These are phyloP conservation scores for Alces alces DNA, from an alignment of 2,113 vertebrate genomes.

Conservation along the genomic window DNA sequence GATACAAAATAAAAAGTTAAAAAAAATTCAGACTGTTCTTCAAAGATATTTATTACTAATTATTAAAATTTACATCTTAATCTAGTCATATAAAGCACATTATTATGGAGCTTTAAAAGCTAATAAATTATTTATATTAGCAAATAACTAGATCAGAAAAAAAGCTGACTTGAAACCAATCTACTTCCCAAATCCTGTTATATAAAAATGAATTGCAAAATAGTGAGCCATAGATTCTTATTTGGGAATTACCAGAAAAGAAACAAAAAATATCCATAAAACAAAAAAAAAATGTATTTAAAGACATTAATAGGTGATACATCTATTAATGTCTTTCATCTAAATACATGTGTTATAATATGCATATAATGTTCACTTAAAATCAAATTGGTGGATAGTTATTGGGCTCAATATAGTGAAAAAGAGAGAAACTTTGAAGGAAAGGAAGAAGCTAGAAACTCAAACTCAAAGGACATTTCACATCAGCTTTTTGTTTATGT, in stretches of 20 bases:
- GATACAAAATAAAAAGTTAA: no score
- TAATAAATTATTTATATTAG: neutral
- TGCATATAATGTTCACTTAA: neutral
- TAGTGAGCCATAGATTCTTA: neutral
- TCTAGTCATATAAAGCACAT: neutral
- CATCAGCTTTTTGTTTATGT: neutral
- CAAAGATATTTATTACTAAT: neutral
- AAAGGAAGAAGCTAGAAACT: neutral
- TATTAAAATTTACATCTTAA: neutral
- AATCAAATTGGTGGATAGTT: neutral
- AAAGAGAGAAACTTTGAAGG: neutral
- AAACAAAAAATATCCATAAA: neutral
- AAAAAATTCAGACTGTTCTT: neutral
- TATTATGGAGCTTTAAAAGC: neutral
- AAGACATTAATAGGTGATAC: neutral
- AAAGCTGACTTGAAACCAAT: neutral
- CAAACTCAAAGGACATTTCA: neutral
- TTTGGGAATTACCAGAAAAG: neutral
- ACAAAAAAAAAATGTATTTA: neutral
- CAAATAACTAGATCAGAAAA: neutral
- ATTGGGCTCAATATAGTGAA: neutral
- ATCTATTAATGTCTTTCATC: neutral
- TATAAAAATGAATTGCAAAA: neutral
- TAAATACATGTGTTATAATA: neutral
- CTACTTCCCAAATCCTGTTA: neutral